Conservation (phyloP, 1,140 invertebrate genomes). For the Philotrypesis tridentata region DNA sequence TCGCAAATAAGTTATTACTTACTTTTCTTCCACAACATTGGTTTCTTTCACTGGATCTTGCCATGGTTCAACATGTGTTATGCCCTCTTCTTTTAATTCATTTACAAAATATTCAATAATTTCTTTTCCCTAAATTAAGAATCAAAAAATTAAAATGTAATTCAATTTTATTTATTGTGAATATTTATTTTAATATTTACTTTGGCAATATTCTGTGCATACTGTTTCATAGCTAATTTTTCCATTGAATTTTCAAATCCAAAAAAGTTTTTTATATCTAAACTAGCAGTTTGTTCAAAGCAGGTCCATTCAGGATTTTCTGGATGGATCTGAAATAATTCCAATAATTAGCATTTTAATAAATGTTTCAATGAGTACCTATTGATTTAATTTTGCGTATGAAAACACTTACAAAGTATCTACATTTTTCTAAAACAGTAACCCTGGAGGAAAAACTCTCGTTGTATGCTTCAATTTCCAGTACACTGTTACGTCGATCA, state of each 20-base stretch:
- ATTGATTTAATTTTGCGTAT: neutral
- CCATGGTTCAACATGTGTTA: slow-evolving; percentile 81
- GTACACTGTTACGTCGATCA: slow-evolving; percentile 83
- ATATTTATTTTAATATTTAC: slow-evolving; percentile 70
- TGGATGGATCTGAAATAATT: slow-evolving; percentile 86
- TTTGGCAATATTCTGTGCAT: slow-evolving; percentile 93
- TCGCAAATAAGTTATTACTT: neutral
- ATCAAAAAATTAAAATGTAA: slow-evolving; percentile 18
- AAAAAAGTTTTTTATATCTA: slow-evolving; percentile 98
- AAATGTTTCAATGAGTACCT: neutral
- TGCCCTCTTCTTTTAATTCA: slow-evolving; percentile 86
- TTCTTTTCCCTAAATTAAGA: slow-evolving; percentile 87
- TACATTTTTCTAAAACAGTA: slow-evolving; percentile 92
- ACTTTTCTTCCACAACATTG: slow-evolving; percentile 57
- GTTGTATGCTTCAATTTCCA: slow-evolving; percentile 95
- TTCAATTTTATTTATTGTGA: neutral
- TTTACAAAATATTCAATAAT: slow-evolving; percentile 95
- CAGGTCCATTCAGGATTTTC: slow-evolving; percentile 97
- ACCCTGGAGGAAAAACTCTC: slow-evolving; percentile 93
- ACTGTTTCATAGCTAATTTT: slow-evolving; percentile 98
- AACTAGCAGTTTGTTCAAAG: slow-evolving; percentile 94
- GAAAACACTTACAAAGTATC: slow-evolving; percentile 87
- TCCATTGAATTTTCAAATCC: slow-evolving; percentile 97
- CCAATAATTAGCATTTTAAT: slow-evolving; percentile 15
- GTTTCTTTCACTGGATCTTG: slow-evolving; percentile 54